phyloP scores from a whole-genome alignment of 1,140 invertebrate genomes.

The Ptiloglossa arizonensis region DNA sequence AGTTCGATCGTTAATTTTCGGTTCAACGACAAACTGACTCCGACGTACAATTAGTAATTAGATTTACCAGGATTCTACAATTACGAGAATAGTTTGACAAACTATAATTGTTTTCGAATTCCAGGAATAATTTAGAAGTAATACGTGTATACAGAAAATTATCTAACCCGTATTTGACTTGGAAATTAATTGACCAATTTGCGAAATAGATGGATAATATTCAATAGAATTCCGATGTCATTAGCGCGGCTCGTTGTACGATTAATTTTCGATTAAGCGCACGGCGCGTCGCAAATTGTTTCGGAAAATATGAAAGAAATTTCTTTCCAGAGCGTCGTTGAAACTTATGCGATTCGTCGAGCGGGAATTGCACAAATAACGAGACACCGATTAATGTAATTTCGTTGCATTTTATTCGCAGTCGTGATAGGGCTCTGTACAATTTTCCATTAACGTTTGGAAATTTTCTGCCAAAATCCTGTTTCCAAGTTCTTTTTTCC shows the following conservation, averaged over 20 bases:
- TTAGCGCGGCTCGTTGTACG: not conserved
- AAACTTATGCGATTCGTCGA: not conserved
- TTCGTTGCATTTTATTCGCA: too few species aligned
- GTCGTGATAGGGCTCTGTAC: too few species aligned
- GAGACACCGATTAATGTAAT: too few species aligned
- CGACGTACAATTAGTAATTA: too few species aligned
- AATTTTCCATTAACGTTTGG: not conserved
- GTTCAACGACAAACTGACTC: too few species aligned
- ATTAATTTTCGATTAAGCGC: not conserved
- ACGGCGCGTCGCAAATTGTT: not conserved
- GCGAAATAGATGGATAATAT: conserved; percentile 5
- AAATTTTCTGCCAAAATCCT: too few species aligned
- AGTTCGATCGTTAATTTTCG: too few species aligned
- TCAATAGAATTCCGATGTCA: not conserved
- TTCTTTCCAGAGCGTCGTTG: not conserved
- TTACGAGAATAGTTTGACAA: not conserved
- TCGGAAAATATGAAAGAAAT: not conserved
- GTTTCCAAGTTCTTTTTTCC: too few species aligned
- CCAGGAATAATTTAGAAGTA: not conserved
- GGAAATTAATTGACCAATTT: conserved; percentile 6
- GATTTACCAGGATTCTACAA: too few species aligned
- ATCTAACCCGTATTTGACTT: not conserved
- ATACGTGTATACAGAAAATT: not conserved
- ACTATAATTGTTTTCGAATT: not conserved
- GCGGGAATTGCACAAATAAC: too few species aligned